Evolutionary conservation across 2,888 invertebrate genomes (phyloP), one percentile per base, ranked within the genome.

Genomic region (Panorpa germanica): DNA sequence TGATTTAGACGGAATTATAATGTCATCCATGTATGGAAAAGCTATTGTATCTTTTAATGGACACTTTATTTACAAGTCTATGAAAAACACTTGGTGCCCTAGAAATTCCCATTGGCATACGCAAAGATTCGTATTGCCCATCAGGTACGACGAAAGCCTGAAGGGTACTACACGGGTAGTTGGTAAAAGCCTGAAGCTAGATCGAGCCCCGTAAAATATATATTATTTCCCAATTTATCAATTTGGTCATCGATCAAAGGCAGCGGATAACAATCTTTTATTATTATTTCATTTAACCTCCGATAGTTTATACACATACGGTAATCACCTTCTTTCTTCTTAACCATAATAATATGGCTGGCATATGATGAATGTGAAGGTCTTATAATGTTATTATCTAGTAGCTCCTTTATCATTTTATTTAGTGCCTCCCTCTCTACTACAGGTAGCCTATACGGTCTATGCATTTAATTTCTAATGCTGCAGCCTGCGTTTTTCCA

Each of bases 1-100:
- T 18, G n/a, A 25, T 17, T 26, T 24, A 4, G 16, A 14, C 11
- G 33, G 35, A 16, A 38, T 33, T 10, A 35, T 25, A 22, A 35
- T 25, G 32, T 40, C 41, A 34, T 43, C 43, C 19, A 42, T 36
- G 34, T 39, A 40, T 6, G 29, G 35, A 2, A 40, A 22, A 17
- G 41, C 29, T 16, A 38, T 35, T 2, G 34, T 35, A 5, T 24
- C 10, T 14, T 17, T 29, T 11, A 43, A 34, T 25, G 36, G 42
- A 36, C n/a, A 41, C 34, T 4, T 18, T 26, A 21, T 37, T 38
- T 7, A 40, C 37, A 28, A 37, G 40, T 22, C 40, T 29, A 24
- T 41, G 40, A 28, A 36, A 36, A 7, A 32, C 27, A 11, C 35
- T 28, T 15, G 36, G 34, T 4, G 35, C 35, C 9, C 34, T 36